phyloP scores from a whole-genome alignment of 2,113 vertebrate genomes.

The Hemibates koningsi region DNA sequence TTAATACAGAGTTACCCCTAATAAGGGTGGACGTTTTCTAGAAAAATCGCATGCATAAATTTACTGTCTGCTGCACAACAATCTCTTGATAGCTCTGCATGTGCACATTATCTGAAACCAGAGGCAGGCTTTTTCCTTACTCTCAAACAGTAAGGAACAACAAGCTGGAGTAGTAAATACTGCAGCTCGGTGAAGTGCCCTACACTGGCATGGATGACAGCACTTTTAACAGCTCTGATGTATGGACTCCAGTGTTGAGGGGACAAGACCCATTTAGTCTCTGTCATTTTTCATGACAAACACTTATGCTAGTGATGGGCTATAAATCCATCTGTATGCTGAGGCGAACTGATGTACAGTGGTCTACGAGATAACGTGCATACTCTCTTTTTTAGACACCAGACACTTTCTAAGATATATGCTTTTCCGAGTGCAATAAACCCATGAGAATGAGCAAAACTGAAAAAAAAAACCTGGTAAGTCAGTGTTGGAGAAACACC shows the following conservation, averaged over 20 bases:
- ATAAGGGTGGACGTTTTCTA: not conserved
- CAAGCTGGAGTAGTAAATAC: slow-evolving; percentile 53
- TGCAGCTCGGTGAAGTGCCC: slow-evolving; percentile 39
- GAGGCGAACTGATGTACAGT: slow-evolving; percentile 44
- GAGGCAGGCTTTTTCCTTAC: not conserved
- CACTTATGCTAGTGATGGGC: slow-evolving; percentile 64
- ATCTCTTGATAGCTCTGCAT: not conserved
- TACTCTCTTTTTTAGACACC: not conserved
- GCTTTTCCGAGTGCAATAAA: not conserved
- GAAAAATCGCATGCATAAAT: not conserved
- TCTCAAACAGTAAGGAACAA: slow-evolving; percentile 29
- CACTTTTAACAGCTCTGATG: slow-evolving; percentile 71
- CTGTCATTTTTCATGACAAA: slow-evolving; percentile 76
- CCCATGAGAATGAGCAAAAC: not conserved
- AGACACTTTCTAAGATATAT: not conserved
- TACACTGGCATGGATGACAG: slow-evolving; percentile 46
- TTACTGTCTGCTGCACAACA: not conserved
- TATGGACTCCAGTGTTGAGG: slow-evolving; percentile 65
- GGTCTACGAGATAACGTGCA: slow-evolving; percentile 16
- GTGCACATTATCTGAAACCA: not conserved
- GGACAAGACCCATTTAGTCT: slow-evolving; percentile 73
- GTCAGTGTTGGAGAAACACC: not conserved
- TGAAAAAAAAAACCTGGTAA: not conserved
- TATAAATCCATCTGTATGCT: slow-evolving; percentile 67
- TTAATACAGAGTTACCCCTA: not conserved